These are phyloP conservation scores for Cinara cedri DNA, from an alignment of 2,888 invertebrate species.

Conservation along the genomic window DNA sequence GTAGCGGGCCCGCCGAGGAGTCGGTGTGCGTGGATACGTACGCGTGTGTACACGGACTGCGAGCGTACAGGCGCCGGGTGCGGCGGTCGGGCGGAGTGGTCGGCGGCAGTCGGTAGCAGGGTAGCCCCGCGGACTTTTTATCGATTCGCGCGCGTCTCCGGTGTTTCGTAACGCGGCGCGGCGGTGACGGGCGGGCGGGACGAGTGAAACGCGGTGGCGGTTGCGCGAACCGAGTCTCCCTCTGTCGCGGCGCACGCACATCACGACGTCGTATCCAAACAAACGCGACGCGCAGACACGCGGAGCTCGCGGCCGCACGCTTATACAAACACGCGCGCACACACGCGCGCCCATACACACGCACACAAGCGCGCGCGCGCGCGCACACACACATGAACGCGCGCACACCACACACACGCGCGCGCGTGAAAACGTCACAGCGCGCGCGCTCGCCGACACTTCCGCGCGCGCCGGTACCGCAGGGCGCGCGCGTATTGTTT, in stretches of 20 bases:
- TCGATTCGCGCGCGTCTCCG: constrained; percentile 23
- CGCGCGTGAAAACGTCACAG: neutral
- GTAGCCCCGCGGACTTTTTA: constrained; percentile 22
- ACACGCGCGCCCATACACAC: no score
- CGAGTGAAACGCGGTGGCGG: neutral
- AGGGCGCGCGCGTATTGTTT: neutral
- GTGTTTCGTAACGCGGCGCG: neutral
- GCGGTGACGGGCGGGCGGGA: neutral
- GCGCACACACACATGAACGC: neutral
- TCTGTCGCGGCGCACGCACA: no score
- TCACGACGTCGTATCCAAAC: no score
- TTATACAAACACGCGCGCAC: no score
- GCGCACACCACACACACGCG: neutral
- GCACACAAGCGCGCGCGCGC: neutral
- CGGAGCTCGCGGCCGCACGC: no score
- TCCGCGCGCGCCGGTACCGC: no score
- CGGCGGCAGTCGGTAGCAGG: neutral
- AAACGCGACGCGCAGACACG: no score
- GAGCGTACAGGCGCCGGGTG: neutral
- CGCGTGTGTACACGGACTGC: no score
- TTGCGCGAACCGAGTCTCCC: constrained; percentile 4
- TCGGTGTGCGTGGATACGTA: no score
- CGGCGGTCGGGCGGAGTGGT: neutral
- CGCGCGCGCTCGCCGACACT: neutral
- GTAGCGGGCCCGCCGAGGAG: neutral